Base-by-base conservation (phyloP, 2,797 vertebrate genomes). In the Anabacerthia variegaticeps region DNA sequence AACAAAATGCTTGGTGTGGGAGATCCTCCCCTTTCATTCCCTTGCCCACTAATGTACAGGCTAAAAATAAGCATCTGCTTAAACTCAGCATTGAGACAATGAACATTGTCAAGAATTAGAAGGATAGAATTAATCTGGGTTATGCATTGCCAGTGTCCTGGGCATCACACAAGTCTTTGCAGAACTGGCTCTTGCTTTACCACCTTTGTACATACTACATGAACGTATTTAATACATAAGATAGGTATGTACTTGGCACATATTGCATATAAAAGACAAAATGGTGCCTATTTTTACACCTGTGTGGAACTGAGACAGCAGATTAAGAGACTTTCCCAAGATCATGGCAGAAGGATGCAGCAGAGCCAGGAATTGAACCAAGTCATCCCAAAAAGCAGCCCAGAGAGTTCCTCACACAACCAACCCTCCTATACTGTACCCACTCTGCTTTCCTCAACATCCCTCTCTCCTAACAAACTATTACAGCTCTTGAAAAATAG, bases 51-150 rank as follows among this genome's bases (percentile, higher is more conserved):
- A 17, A 68, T 12, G 27, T 5, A 34, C 17, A 75, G 34, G 39
- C 69, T 93, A 88, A 96, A 93, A 93, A 84, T 75, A 77, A 55
- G 55, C 61, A 80, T 37, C 85, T 86, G 27, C 67, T 71, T 68
- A 73, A 80, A 43, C 32, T 59, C 39, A 87, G 65, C 26, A 27
- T 65, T 86, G 88, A 89, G 74, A 90, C 59, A 88, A 62, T 3
- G 0, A 92, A 65, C 39, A 9, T 1, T 37, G 56, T 74, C 86
- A 93, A 78, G 71, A 88, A 78, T 41, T 11, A 55, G 69, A 28
- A 77, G 54, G 58, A 44, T 39, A 52, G 63, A 79, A 95, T 67
- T 90, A 46, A 63, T 73, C 12, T 67, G 43, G 36, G 32, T 24
- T 73, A 88, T 9, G 3, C 19, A 13, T 5, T 71, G 48, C 55